A percentile compares a stretch with the other conserved stretches of the same genome.
phyloP scores from a whole-genome alignment of 2,797 vertebrate species.

The Thaleichthys pacificus region DNA sequence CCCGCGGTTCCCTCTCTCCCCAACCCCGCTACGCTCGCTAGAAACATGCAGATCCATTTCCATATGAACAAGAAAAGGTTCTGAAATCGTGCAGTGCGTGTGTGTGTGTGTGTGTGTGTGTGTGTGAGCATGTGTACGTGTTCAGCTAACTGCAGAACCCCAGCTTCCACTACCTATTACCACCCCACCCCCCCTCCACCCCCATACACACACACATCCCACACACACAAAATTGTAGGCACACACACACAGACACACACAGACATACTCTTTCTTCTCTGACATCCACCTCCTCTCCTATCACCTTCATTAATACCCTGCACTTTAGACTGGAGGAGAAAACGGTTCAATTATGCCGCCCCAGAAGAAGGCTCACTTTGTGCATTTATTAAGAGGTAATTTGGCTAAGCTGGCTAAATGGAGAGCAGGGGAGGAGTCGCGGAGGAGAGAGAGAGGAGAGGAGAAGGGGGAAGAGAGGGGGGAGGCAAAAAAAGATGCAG shows the following conservation, averaged over 20 bases:
- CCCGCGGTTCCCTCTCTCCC: slow-evolving; percentile 37
- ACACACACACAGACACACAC: slow-evolving; percentile 35
- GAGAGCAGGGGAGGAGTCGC: slow-evolving; percentile 34
- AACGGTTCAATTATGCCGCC: slow-evolving; percentile 74
- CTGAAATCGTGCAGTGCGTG: slow-evolving; percentile 5
- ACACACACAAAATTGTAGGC: slow-evolving; percentile 40
- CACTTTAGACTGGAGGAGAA: slow-evolving; percentile 68
- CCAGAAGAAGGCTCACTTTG: slow-evolving; percentile 66
- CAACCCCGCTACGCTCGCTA: slow-evolving; percentile 46
- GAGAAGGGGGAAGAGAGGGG: not conserved
- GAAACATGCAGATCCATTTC: slow-evolving; percentile 59
- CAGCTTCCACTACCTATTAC: no score
- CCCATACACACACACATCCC: slow-evolving; percentile 22
- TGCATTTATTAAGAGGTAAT: slow-evolving; percentile 80
- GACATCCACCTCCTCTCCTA: slow-evolving; percentile 45
- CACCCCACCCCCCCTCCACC: no score
- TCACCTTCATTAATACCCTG: slow-evolving; percentile 73
- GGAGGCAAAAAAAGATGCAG: slow-evolving; percentile 34
- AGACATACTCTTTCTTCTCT: slow-evolving; percentile 50
- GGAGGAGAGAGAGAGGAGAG: not conserved
- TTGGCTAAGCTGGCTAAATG: slow-evolving; percentile 79
- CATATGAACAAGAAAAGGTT: slow-evolving; percentile 62
- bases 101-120: not conserved
- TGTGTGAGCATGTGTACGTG: slow-evolving; percentile 7
- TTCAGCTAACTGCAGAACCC: slow-evolving; percentile 34